A percentile compares a stretch with the other conserved stretches of the same genome.
Conservation (phyloP, 2,113 vertebrate genomes). For the Zosterops borbonicus region DNA sequence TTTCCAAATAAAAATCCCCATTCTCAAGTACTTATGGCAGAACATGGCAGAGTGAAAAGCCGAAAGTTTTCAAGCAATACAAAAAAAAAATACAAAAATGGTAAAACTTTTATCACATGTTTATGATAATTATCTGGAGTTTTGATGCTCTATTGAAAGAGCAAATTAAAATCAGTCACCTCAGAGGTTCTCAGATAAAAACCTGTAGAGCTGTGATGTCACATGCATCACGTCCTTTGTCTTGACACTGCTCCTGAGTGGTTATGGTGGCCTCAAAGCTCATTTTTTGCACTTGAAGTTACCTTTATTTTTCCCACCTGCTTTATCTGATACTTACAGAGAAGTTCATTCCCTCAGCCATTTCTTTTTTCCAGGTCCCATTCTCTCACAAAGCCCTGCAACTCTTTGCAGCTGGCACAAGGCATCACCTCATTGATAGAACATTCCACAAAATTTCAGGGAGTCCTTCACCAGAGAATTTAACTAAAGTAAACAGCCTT, state of each 20-base stretch:
- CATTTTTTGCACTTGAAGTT: background rate
- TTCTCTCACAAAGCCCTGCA: background rate
- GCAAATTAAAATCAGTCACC: background rate
- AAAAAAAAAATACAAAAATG: background rate
- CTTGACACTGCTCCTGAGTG: background rate
- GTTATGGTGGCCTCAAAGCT: background rate
- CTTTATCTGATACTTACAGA: background rate
- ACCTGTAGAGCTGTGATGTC: background rate
- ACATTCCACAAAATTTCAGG: background rate
- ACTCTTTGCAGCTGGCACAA: background rate
- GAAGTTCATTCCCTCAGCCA: fast-evolving
- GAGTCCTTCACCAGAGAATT: background rate
- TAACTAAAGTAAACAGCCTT: background rate
- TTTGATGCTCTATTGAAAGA: background rate
- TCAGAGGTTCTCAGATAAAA: background rate
- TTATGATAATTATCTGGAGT: background rate
- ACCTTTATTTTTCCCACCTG: background rate
- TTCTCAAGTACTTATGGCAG: background rate
- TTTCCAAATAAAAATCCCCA: background rate
- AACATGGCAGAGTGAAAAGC: background rate
- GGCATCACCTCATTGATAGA: background rate
- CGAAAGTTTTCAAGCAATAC: background rate
- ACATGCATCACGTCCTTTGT: background rate
- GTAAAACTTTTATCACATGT: background rate
- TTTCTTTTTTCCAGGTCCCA: background rate